Evolutionary conservation across 2,113 vertebrate species (phyloP).

Genomic region (Callipepla squamata): DNA sequence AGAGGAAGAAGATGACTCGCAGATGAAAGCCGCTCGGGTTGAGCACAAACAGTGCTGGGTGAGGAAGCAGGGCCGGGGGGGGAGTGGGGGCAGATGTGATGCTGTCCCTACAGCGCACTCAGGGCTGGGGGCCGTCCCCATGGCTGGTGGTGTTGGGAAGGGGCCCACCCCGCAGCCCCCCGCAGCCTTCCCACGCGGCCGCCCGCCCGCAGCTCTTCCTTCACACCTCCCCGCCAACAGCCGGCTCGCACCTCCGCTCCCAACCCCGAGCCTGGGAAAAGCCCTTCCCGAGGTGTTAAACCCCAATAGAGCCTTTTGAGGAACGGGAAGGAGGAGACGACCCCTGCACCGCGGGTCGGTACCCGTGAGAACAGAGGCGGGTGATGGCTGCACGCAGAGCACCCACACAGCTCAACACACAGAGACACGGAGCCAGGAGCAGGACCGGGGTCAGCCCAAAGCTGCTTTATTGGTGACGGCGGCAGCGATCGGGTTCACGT

Average conservation of each 20-base stretch:
- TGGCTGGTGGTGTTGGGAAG: neutral
- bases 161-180: neutral
- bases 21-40: neutral
- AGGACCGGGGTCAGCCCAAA: slow-evolving; percentile 78
- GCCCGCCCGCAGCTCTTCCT: slow-evolving; percentile 52
- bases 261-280: slow-evolving; percentile 56
- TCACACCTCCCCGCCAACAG: slow-evolving; percentile 58
- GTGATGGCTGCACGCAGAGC: neutral
- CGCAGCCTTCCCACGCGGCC: slow-evolving; percentile 55
- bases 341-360: neutral
- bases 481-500: slow-evolving; percentile 85
- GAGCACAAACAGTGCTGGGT: neutral
- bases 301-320: neutral
- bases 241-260: slow-evolving; percentile 45
- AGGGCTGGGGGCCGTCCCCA: neutral
- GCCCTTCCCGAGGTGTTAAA: neutral
- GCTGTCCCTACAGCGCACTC: neutral
- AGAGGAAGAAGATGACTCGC: neutral
- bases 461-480: slow-evolving; percentile 86
- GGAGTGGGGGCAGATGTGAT: rapidly evolving
- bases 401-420: neutral
- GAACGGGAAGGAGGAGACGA: slow-evolving; percentile 8
- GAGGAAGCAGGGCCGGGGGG: no score
- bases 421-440: slow-evolving; percentile 36
- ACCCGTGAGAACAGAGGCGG: slow-evolving; percentile 61